A percentile compares a stretch with the other conserved stretches of the same genome.
Conservation (phyloP, 1,140 invertebrate species). For the Chymomyza costata region DNA sequence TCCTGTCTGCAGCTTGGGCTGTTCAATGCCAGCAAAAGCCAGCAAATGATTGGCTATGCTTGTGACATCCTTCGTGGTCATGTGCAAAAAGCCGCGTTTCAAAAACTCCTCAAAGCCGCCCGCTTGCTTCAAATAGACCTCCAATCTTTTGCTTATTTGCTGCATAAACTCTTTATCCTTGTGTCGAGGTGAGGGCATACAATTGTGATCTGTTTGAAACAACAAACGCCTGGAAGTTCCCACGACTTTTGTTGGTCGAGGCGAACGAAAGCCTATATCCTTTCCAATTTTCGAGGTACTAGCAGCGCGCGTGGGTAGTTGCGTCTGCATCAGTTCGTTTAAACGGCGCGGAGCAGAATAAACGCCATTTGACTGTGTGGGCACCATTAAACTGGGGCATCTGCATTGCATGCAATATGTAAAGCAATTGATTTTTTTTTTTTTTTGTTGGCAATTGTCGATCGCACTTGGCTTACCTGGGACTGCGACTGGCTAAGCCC, state of each 20-base stretch:
- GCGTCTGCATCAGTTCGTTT: not conserved
- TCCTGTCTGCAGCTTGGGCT: conserved; percentile 2
- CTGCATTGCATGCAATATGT: no score
- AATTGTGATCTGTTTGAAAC: not conserved
- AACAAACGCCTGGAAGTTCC: not conserved
- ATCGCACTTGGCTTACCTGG: no score
- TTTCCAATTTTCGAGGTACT: not conserved
- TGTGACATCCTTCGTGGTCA: conserved; percentile 33
- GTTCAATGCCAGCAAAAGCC: conserved; percentile 4
- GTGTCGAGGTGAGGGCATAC: not conserved
- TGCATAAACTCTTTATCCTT: not conserved
- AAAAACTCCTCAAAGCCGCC: conserved; percentile 8
- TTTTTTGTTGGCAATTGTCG: no score
- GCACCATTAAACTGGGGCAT: no score
- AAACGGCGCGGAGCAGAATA: no score
- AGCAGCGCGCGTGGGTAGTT: not conserved
- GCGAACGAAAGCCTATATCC: no score
- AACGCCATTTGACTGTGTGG: no score
- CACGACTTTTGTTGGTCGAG: not conserved
- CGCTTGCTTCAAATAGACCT: not conserved
- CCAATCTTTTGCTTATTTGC: conserved; percentile 19
- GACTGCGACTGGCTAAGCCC: no score
- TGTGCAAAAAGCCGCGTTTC: conserved; percentile 10
- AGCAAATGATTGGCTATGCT: conserved; percentile 23
- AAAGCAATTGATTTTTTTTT: no score